Evolutionary conservation across 2,888 invertebrate species (phyloP).

Genomic region (Catocala nupta): DNA sequence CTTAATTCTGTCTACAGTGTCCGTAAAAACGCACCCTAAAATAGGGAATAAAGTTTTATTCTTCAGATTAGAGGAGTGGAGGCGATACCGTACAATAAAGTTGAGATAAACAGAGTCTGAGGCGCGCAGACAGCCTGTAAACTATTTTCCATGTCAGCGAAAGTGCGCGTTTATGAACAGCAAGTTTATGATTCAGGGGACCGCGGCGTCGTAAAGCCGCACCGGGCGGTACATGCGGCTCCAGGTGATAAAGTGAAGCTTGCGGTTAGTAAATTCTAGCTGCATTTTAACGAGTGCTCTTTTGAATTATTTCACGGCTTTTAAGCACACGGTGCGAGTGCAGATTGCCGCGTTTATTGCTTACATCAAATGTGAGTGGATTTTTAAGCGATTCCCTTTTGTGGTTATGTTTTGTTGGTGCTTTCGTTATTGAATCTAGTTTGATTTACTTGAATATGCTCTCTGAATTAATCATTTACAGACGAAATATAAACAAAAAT

Average conservation of each 20-base stretch:
- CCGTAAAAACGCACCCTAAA: slow-evolving; percentile 79
- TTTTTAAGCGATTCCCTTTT: slow-evolving; percentile 36
- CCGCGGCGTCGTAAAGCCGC: slow-evolving; percentile 46
- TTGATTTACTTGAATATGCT: background rate
- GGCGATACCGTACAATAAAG: slow-evolving; percentile 75
- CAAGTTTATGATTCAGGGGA: slow-evolving; percentile 64
- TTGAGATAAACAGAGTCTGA: slow-evolving; percentile 77
- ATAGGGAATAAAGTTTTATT: slow-evolving; percentile 83
- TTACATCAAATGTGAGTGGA: slow-evolving; percentile 49
- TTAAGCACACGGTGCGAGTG: slow-evolving; percentile 68
- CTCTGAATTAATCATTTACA: no score
- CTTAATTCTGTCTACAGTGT: slow-evolving; percentile 80
- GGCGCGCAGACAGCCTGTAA: slow-evolving; percentile 77
- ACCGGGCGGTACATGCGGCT: slow-evolving; percentile 15
- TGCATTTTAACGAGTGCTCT: slow-evolving; percentile 80
- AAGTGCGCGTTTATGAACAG: slow-evolving; percentile 77
- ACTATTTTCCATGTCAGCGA: slow-evolving; percentile 86
- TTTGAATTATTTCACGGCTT: slow-evolving; percentile 83
- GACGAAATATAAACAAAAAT: no score
- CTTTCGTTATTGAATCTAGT: slow-evolving; percentile 5
- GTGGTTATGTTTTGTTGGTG: slow-evolving; percentile 27
- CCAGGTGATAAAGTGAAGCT: slow-evolving; percentile 77
- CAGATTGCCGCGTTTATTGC: slow-evolving; percentile 74
- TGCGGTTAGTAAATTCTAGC: slow-evolving; percentile 75
- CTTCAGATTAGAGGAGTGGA: slow-evolving; percentile 77